Evolutionary conservation across 2,113 vertebrate genomes (phyloP).

Genomic region (Glaucomys volans): DNA sequence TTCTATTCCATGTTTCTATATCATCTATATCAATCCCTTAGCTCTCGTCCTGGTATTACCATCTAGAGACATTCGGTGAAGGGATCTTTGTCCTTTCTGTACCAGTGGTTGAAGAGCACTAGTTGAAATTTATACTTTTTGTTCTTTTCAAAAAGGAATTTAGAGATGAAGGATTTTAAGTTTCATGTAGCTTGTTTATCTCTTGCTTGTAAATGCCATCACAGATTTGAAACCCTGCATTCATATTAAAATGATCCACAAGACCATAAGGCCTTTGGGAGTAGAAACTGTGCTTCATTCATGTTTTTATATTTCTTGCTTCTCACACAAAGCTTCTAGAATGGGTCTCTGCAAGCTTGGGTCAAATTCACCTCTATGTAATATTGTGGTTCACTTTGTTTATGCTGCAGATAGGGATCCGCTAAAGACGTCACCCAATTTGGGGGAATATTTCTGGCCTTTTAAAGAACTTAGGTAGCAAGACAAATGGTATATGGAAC

Average conservation of each 20-base stretch:
- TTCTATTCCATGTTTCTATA: neutral
- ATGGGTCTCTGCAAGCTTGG: neutral
- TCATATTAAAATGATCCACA: neutral
- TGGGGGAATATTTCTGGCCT: neutral
- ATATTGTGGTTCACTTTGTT: neutral
- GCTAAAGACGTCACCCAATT: neutral
- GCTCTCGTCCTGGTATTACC: neutral
- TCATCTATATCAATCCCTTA: neutral
- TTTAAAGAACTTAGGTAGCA: neutral
- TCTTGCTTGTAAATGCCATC: neutral
- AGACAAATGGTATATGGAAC: neutral
- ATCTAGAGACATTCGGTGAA: neutral
- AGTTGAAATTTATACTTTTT: neutral
- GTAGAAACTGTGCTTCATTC: neutral
- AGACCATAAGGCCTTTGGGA: neutral
- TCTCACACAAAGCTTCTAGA: neutral
- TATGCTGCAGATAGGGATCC: neutral
- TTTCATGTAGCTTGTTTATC: neutral
- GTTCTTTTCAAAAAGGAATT: neutral
- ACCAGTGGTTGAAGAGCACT: neutral
- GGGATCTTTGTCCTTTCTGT: neutral
- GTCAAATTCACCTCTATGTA: neutral
- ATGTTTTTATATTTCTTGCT: neutral
- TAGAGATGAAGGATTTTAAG: neutral
- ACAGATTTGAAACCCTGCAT: slow-evolving; percentile 20